Evolutionary conservation across 2,797 vertebrate genomes (phyloP).

Genomic region (Alosa sapidissima): DNA sequence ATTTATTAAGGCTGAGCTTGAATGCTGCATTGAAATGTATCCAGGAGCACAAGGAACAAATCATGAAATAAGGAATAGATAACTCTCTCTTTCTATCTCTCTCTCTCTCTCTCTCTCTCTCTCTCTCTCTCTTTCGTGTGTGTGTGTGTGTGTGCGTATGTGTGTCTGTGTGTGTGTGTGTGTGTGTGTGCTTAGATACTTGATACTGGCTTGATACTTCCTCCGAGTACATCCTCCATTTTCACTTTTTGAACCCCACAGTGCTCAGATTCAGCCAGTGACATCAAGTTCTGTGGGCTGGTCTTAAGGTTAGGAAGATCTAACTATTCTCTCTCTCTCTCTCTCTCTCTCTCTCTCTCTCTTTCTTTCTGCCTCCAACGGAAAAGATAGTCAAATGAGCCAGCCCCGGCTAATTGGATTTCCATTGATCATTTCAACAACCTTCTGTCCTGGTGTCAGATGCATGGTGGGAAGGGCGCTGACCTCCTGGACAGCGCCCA

Average conservation of each 20-base stretch:
- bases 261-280: neutral
- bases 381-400: conserved; percentile 53
- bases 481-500: conserved; percentile 48
- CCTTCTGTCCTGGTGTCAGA: conserved; percentile 50
- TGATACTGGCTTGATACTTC: too few relatives aligned
- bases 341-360: neutral
- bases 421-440: conserved; percentile 60
- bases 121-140: neutral
- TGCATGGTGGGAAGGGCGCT: conserved; percentile 49
- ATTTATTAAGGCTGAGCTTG: conserved; percentile 45
- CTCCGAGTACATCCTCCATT: too few relatives aligned
- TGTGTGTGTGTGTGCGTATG: conserved; percentile 4
- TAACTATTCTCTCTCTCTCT: conserved; percentile 10
- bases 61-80: conserved; percentile 34
- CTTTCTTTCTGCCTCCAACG: neutral
- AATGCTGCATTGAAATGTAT: conserved; percentile 44
- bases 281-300: neutral
- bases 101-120: neutral
- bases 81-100: neutral
- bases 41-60: conserved; percentile 49
- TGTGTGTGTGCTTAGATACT: too few relatives aligned
- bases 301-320: neutral
- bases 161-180: neutral
- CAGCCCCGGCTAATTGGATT: conserved; percentile 51
- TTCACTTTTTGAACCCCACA: neutral